A percentile compares a stretch with the other conserved stretches of the same genome.
Evolutionary conservation across 2,113 vertebrate species (phyloP).

Genomic region (Lasiurus cinereus): DNA sequence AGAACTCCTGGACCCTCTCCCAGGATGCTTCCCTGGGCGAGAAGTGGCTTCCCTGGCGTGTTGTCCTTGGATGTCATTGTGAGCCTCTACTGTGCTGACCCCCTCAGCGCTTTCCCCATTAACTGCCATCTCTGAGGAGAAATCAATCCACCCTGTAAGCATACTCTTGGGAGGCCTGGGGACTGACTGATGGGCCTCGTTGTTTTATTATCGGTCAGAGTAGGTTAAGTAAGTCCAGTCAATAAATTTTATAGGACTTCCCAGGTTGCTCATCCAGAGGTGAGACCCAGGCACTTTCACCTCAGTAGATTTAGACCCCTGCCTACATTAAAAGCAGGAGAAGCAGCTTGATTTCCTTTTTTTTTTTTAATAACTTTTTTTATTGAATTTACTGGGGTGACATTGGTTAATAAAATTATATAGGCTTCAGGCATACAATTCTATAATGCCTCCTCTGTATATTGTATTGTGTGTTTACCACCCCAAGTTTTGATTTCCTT

Average conservation of each 20-base stretch:
- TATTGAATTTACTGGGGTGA: background rate
- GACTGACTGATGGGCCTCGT: constrained; percentile 61
- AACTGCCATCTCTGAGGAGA: constrained; percentile 53
- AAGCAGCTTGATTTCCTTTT: constrained; percentile 74
- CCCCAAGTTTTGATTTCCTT: constrained; percentile 73
- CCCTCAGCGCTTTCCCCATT: background rate
- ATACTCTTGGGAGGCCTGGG: constrained; percentile 26
- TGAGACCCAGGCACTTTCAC: constrained; percentile 60
- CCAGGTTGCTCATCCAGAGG: constrained; percentile 64
- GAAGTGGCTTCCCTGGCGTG: background rate
- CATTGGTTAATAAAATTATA: background rate
- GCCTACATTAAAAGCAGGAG: constrained; percentile 73
- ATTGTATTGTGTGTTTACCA: background rate
- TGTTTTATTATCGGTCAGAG: constrained; percentile 70
- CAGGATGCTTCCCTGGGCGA: background rate
- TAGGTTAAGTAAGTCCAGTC: constrained; percentile 78
- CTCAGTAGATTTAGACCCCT: constrained; percentile 70
- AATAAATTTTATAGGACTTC: constrained; percentile 77
- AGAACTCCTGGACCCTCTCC: background rate
- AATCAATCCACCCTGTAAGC: constrained; percentile 64
- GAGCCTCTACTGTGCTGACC: background rate
- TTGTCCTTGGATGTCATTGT: background rate
- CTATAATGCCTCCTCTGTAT: background rate
- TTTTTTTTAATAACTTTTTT: background rate
- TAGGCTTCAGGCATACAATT: background rate